phyloP scores from a whole-genome alignment of 1,140 invertebrate species.

The Megalopta genalis region DNA sequence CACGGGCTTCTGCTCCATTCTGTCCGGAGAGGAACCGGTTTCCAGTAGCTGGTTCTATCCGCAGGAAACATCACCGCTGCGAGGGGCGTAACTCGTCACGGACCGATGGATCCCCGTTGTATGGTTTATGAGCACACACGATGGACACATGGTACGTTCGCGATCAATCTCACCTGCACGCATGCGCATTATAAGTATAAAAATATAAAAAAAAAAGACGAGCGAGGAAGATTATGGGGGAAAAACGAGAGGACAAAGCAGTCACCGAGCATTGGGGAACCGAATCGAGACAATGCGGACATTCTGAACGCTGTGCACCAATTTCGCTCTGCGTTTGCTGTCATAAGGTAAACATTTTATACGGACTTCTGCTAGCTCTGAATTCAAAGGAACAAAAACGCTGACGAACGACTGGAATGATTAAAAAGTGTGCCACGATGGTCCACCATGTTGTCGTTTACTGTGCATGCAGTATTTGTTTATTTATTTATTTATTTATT shows the following conservation, averaged over 20 bases:
- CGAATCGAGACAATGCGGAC: not conserved
- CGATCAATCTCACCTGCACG: conserved; percentile 59
- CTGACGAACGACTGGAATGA: too few relatives aligned
- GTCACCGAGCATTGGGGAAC: not conserved
- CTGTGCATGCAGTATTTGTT: too few relatives aligned
- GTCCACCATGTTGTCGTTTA: too few relatives aligned
- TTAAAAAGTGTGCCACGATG: too few relatives aligned
- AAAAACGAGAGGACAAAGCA: too few relatives aligned
- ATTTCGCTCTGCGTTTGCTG: not conserved
- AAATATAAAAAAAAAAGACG: conserved; percentile 4
- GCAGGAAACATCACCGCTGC: conserved; percentile 58
- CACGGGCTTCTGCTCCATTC: conserved; percentile 25
- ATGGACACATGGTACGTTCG: conserved; percentile 54
- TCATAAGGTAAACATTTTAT: not conserved
- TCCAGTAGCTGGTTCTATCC: conserved; percentile 56
- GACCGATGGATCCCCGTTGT: conserved; percentile 58
- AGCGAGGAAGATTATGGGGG: not conserved
- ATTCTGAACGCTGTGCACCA: not conserved
- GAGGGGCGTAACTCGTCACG: conserved; percentile 55
- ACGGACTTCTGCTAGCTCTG: too few relatives aligned
- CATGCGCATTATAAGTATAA: conserved; percentile 45
- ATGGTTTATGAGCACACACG: conserved; percentile 62
- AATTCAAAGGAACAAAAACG: too few relatives aligned
- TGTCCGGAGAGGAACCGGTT: conserved; percentile 35
- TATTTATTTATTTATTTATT: too few relatives aligned